These are phyloP conservation scores for Notarius quadriscutis DNA, from an alignment of 2,113 vertebrate species.

Conservation along the genomic window DNA sequence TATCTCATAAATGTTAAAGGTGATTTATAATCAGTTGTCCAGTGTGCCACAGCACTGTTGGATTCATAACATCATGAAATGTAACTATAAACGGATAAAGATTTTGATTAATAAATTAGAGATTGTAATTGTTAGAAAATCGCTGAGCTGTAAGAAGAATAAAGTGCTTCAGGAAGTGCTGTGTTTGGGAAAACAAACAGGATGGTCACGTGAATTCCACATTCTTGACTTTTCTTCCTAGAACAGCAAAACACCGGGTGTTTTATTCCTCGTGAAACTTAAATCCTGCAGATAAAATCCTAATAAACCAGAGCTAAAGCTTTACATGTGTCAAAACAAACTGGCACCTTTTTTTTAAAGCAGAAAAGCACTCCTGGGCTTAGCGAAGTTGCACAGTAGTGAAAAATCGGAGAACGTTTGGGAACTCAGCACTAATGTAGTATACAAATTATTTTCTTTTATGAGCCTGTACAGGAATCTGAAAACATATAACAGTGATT, in stretches of 20 bases:
- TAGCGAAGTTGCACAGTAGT: neutral
- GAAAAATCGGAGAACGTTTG: neutral
- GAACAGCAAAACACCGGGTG: neutral
- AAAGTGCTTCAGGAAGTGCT: neutral
- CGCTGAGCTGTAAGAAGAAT: neutral
- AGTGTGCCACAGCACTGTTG: too few species aligned
- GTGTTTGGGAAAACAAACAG: neutral
- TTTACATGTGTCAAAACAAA: neutral
- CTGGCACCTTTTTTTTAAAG: neutral
- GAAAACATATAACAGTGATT: conserved; percentile 24
- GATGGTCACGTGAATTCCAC: neutral
- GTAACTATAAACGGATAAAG: neutral
- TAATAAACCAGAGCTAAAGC: neutral
- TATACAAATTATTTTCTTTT: conserved; percentile 28
- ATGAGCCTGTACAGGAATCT: conserved; percentile 31
- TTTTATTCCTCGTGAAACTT: neutral
- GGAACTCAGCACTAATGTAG: conserved; percentile 20
- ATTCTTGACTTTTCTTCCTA: neutral
- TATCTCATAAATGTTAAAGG: too few species aligned
- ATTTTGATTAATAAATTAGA: neutral
- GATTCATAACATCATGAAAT: neutral
- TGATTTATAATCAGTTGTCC: too few species aligned
- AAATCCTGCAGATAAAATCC: neutral
- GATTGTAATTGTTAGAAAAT: neutral
- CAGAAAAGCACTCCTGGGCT: neutral